Evolutionary conservation across 2,888 invertebrate genomes (phyloP).

Genomic region (Leptothorax acervorum): DNA sequence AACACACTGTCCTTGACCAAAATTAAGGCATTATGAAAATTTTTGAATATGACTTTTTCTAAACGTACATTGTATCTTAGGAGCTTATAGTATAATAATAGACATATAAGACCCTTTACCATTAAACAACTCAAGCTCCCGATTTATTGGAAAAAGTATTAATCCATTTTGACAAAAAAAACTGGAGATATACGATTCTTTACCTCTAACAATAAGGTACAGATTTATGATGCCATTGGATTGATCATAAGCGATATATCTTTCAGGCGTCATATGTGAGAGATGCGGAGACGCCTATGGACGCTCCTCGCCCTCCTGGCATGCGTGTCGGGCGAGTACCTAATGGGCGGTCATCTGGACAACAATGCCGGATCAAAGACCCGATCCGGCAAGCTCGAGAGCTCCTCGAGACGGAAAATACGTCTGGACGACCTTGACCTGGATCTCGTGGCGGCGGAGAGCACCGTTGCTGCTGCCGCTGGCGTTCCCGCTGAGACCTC

Average conservation of each 20-base stretch:
- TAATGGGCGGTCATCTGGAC: constrained; percentile 82
- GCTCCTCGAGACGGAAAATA: constrained; percentile 70
- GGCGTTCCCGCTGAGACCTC: constrained; percentile 26
- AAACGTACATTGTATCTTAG: too few relatives aligned
- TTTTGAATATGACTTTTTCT: too few relatives aligned
- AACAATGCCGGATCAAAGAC: constrained; percentile 72
- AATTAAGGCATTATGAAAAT: too few relatives aligned
- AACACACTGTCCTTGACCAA: too few relatives aligned
- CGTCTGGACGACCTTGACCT: constrained; percentile 77
- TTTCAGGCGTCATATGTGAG: constrained; percentile 58
- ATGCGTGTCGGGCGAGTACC: constrained; percentile 63
- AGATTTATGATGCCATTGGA: background rate
- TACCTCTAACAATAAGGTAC: too few relatives aligned
- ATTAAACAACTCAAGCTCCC: too few relatives aligned
- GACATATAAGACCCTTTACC: too few relatives aligned
- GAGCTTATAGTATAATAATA: too few relatives aligned
- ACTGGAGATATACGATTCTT: too few relatives aligned
- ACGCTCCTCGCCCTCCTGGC: constrained; percentile 55
- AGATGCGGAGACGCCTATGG: constrained; percentile 53
- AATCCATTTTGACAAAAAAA: too few relatives aligned
- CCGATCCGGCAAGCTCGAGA: constrained; percentile 52
- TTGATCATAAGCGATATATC: background rate
- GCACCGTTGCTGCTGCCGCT: constrained; percentile 66
- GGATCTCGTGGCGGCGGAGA: constrained; percentile 80
- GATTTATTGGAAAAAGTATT: too few relatives aligned